phyloP scores from a whole-genome alignment of 2,113 vertebrate species.

The Ceyx cyanopectus region DNA sequence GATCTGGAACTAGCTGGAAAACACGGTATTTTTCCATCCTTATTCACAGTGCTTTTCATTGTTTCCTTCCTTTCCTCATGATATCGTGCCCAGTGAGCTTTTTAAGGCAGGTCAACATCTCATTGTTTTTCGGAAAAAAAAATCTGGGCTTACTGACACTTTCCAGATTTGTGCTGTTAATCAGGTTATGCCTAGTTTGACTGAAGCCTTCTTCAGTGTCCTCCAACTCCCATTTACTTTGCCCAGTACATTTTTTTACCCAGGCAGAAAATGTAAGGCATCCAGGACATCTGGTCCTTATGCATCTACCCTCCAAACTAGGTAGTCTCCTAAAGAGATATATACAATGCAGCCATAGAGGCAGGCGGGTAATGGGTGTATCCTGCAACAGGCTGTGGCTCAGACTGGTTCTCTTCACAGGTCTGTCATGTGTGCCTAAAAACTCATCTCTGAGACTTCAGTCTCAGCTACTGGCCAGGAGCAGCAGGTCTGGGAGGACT shows the following conservation, averaged over 20 bases:
- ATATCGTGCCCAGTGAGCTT: neutral
- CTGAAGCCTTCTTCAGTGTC: neutral
- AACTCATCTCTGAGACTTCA: neutral
- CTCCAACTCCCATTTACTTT: neutral
- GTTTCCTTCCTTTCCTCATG: slow-evolving; percentile 56
- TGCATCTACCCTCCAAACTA: neutral
- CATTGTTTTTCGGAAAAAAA: slow-evolving; percentile 14
- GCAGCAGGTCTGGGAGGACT: neutral
- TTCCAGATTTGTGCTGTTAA: neutral
- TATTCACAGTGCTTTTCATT: neutral
- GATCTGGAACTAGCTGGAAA: neutral
- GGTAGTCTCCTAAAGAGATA: neutral
- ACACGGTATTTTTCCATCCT: neutral
- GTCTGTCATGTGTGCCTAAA: neutral
- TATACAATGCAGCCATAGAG: neutral
- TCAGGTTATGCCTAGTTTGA: neutral
- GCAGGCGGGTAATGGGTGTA: neutral
- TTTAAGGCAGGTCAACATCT: slow-evolving; percentile 19
- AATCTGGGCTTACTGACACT: neutral
- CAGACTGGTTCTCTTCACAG: neutral
- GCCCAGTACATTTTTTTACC: neutral
- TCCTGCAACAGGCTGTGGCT: neutral
- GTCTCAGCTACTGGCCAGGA: neutral
- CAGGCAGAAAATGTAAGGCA: neutral
- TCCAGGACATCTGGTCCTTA: neutral